Percentiles rank a stretch among this genome's conserved stretches.
Evolutionary conservation across 2,888 invertebrate species (phyloP).

Genomic region (Cephus nigrinus): DNA sequence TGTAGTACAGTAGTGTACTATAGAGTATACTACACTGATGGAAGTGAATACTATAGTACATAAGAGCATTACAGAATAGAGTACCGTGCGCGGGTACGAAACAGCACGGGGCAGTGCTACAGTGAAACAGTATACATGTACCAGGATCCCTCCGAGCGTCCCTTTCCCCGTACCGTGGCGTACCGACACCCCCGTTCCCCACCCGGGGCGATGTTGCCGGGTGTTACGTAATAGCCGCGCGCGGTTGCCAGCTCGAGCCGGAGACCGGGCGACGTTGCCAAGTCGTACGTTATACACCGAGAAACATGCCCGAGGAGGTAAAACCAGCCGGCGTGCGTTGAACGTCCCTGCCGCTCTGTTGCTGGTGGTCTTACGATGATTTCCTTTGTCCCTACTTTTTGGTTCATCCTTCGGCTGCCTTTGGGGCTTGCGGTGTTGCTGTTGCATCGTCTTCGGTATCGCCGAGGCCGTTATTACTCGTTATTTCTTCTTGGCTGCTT

Average conservation of each 20-base stretch:
- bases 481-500: not conserved
- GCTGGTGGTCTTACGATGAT: slow-evolving; percentile 40
- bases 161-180: slow-evolving; percentile 31
- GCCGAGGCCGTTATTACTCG: not conserved
- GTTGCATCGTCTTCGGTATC: not conserved
- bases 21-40: too few relatives aligned
- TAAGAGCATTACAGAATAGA: too few relatives aligned
- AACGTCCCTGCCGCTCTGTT: slow-evolving; percentile 41
- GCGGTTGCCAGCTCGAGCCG: slow-evolving; percentile 19
- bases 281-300: slow-evolving; percentile 17
- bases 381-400: slow-evolving; percentile 40
- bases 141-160: not conserved
- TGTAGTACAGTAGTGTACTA: too few relatives aligned
- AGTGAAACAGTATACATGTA: too few relatives aligned
- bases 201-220: slow-evolving; percentile 56
- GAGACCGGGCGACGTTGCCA: slow-evolving; percentile 45
- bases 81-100: not conserved
- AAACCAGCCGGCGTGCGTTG: not conserved
- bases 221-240: slow-evolving; percentile 63
- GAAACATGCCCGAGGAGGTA: slow-evolving; percentile 2
- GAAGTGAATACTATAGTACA: too few relatives aligned
- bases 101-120: not conserved
- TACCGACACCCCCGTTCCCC: slow-evolving; percentile 31
- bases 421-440: not conserved
- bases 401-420: too few relatives aligned